Conservation (phyloP, 2,888 invertebrate species). For the Cabera pusaria region DNA sequence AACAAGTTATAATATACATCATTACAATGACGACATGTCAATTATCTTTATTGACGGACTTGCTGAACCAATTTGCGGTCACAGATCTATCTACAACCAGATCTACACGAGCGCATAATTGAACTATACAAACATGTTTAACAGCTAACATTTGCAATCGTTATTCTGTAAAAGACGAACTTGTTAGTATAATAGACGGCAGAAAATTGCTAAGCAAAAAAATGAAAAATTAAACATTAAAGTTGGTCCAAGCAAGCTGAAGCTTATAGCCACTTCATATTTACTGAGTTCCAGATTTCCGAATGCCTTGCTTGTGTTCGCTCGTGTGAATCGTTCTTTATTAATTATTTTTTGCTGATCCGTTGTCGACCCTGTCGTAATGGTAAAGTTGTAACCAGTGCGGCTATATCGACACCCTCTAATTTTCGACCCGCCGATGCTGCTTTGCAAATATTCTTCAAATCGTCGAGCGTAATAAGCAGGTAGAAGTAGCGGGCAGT, state of each 20-base stretch:
- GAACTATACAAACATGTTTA: not conserved
- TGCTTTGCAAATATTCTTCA: conserved; percentile 23
- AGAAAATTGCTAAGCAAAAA: too few relatives aligned
- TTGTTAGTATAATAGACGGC: too few relatives aligned
- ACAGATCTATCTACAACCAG: conserved; percentile 17
- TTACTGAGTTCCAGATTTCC: not conserved
- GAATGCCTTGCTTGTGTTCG: conserved; percentile 1
- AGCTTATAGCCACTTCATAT: too few relatives aligned
- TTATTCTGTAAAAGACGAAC: too few relatives aligned
- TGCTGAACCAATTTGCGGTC: conserved; percentile 35
- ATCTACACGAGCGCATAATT: not conserved
- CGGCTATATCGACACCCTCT: conserved; percentile 23
- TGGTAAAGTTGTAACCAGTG: conserved; percentile 25
- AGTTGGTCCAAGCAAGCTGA: too few relatives aligned
- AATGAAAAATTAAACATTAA: too few relatives aligned
- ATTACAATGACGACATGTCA: conserved; percentile 29
- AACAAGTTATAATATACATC: conserved; percentile 34
- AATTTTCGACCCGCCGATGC: conserved; percentile 25
- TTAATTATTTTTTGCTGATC: conserved; percentile 37
- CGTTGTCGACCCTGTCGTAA: conserved; percentile 30
- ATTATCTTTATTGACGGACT: conserved; percentile 20
- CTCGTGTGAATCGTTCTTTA: conserved; percentile 14
- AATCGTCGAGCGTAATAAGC: conserved; percentile 17
- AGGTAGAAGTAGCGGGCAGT: conserved; percentile 6
- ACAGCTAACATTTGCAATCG: too few relatives aligned